Conservation (phyloP, 2,888 invertebrate genomes). For the Pollenia amentaria region DNA sequence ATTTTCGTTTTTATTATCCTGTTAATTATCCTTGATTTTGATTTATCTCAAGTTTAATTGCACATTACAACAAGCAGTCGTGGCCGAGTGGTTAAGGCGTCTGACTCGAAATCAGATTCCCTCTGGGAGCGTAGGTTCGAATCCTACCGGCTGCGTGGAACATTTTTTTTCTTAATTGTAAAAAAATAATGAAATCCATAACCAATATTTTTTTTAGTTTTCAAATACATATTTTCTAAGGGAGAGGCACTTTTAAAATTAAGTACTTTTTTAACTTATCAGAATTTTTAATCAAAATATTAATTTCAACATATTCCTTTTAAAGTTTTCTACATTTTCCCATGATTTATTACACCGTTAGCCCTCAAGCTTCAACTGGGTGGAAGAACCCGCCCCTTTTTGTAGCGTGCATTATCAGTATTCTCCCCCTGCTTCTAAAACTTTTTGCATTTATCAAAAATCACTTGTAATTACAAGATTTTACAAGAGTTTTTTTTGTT, state of each 20-base stretch:
- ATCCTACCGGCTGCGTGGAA: slow-evolving; percentile 91
- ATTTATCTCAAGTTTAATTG: not conserved
- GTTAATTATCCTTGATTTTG: not conserved
- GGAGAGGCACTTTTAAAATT: too few relatives aligned
- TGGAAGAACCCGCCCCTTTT: too few relatives aligned
- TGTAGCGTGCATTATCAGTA: too few relatives aligned
- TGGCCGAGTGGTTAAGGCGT: slow-evolving; percentile 85
- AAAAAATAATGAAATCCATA: not conserved
- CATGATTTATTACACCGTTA: too few relatives aligned
- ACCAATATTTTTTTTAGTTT: too few relatives aligned
- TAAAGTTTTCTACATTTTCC: too few relatives aligned
- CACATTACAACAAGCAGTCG: slow-evolving; percentile 79
- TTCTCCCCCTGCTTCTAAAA: too few relatives aligned
- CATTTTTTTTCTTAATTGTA: not conserved
- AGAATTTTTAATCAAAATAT: too few relatives aligned
- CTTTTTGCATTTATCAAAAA: not conserved
- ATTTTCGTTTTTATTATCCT: not conserved
- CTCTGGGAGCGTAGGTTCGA: slow-evolving; percentile 95
- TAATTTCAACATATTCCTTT: too few relatives aligned
- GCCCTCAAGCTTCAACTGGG: too few relatives aligned
- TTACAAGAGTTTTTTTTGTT: not conserved
- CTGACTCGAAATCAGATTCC: slow-evolving; percentile 87
- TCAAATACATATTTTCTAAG: too few relatives aligned
- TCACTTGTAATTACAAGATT: slow-evolving; percentile 1
- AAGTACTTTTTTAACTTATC: too few relatives aligned